Conservation (phyloP, 2,797 vertebrate genomes). For the Percopsis omiscomaycus region DNA sequence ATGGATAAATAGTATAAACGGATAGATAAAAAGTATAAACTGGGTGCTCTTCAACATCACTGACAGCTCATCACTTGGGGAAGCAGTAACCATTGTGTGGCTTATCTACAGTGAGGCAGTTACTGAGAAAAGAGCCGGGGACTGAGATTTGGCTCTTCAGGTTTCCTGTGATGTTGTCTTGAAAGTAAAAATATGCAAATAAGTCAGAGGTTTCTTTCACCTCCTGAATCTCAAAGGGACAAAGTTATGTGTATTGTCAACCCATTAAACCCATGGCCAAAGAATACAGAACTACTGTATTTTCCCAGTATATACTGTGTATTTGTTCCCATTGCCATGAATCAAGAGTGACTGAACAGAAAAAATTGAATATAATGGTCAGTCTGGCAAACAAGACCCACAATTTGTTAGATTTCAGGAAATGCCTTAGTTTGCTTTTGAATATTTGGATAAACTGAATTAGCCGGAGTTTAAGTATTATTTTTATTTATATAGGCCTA, state of each 20-base stretch:
- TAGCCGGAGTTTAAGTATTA: background rate
- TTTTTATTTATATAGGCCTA: too few species aligned
- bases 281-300: background rate
- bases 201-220: conserved; percentile 4
- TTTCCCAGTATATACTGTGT: background rate
- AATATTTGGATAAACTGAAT: background rate
- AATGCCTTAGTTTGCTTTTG: background rate
- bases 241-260: conserved; percentile 23
- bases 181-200: conserved; percentile 24
- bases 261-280: background rate
- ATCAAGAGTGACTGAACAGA: too few species aligned
- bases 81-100: background rate
- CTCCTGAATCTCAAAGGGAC: conserved; percentile 7
- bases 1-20: background rate
- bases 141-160: conserved; percentile 15
- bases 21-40: background rate
- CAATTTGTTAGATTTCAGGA: background rate
- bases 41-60: background rate
- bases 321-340: too few species aligned
- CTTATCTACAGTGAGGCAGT: conserved; percentile 31
- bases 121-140: conserved; percentile 21
- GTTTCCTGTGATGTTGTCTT: conserved; percentile 36
- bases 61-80: conserved; percentile 10
- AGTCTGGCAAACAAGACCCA: too few species aligned
- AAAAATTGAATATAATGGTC: too few species aligned